Conservation (phyloP, 2,888 invertebrate genomes). For the Ischnura elegans region DNA sequence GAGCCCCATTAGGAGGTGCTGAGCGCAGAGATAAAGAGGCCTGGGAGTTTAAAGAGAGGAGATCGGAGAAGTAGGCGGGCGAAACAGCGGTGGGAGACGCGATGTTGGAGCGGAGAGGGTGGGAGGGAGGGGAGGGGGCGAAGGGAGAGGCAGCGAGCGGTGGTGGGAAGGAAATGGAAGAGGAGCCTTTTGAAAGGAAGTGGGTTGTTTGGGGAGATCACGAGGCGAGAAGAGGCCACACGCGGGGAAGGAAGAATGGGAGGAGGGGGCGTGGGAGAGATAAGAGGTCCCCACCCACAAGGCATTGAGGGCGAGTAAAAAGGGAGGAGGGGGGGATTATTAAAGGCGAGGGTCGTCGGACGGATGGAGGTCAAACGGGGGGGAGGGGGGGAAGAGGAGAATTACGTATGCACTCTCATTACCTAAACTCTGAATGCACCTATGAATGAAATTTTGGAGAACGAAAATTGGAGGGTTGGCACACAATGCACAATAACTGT, state of each 20-base stretch:
- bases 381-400: background rate
- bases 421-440: no score
- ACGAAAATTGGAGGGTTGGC: no score
- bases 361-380: background rate
- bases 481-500: no score
- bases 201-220: conserved; percentile 42
- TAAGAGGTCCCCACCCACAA: background rate
- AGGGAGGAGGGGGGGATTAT: background rate
- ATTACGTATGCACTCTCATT: no score
- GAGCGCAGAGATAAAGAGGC: conserved; percentile 15
- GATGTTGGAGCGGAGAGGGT: background rate
- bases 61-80: background rate
- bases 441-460: no score
- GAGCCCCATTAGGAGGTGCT: conserved; percentile 27
- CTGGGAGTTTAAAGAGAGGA: background rate
- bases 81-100: background rate
- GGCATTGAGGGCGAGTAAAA: background rate
- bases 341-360: conserved; percentile 6
- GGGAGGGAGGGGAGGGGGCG: background rate
- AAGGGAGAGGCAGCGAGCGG: background rate
- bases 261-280: background rate
- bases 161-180: background rate
- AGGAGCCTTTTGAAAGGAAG: conserved; percentile 32
- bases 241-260: background rate
- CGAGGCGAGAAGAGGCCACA: conserved; percentile 38